These are phyloP conservation scores for Trichogramma dendrolimi DNA, from an alignment of 2,888 invertebrate genomes.

Conservation along the genomic window DNA sequence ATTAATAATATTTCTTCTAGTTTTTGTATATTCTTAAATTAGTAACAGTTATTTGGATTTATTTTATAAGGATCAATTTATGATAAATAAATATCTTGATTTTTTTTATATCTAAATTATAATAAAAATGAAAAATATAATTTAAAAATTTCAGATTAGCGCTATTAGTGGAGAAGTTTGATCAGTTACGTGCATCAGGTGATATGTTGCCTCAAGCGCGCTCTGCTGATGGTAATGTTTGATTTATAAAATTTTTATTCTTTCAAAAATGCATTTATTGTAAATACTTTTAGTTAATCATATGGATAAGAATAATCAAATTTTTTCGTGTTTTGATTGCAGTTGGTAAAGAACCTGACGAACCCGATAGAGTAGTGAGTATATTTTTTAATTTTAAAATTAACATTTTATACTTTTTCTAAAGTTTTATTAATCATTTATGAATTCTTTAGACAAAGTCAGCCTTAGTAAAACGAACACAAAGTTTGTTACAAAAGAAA, in stretches of 20 bases:
- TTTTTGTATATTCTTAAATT: too few relatives aligned
- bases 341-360: slow-evolving; percentile 50
- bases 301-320: neutral
- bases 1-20: too few relatives aligned
- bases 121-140: neutral
- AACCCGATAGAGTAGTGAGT: slow-evolving; percentile 50
- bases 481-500: slow-evolving; percentile 43
- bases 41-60: too few relatives aligned
- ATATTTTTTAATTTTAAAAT: slow-evolving; percentile 7
- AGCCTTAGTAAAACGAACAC: slow-evolving; percentile 44
- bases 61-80: too few relatives aligned
- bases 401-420: too few relatives aligned
- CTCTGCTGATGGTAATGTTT: slow-evolving; percentile 46
- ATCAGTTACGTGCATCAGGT: slow-evolving; percentile 77
- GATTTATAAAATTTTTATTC: neutral
- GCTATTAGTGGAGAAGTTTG: slow-evolving; percentile 74
- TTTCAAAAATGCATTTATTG: too few relatives aligned
- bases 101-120: slow-evolving; percentile 3
- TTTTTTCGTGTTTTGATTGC: slow-evolving; percentile 30
- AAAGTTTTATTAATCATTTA: slow-evolving; percentile 5
- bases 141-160: slow-evolving; percentile 50
- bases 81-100: neutral
- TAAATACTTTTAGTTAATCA: too few relatives aligned
- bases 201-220: slow-evolving; percentile 72
- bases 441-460: slow-evolving; percentile 41